These are phyloP conservation scores for Anticlea derivata DNA, from an alignment of 2,888 invertebrate genomes.

Conservation along the genomic window DNA sequence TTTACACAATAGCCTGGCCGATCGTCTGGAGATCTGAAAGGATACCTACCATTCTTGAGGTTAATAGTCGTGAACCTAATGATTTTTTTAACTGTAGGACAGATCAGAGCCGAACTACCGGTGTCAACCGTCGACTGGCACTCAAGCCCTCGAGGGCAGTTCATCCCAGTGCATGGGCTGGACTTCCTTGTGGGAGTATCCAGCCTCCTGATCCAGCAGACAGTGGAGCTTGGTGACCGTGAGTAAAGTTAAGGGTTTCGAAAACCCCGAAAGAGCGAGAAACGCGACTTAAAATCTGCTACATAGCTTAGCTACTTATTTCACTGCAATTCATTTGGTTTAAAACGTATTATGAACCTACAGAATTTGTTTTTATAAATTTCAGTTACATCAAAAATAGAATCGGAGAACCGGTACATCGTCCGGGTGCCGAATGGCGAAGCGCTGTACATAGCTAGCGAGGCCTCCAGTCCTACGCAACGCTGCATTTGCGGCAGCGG, in stretches of 20 bases:
- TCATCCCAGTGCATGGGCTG: conserved; percentile 86
- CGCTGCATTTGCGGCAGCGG: conserved; percentile 89
- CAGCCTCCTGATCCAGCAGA: conserved; percentile 90
- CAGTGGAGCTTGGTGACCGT: conserved; percentile 90
- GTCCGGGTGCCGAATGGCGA: conserved; percentile 89
- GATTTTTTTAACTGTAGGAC: conserved; percentile 38
- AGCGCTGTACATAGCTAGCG: conserved; percentile 89
- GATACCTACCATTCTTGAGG: no score
- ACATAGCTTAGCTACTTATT: no score
- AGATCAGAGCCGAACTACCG: conserved; percentile 80
- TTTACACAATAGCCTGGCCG: no score
- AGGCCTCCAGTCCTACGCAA: conserved; percentile 85
- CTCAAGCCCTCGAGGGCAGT: conserved; percentile 81
- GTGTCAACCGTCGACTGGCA: conserved; percentile 85
- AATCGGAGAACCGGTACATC: conserved; percentile 89
- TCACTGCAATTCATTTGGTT: no score
- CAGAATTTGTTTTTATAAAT: background rate
- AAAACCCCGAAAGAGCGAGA: no score
- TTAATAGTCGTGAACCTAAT: no score
- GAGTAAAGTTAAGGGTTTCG: conserved; percentile 35
- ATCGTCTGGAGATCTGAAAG: no score
- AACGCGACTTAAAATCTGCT: no score
- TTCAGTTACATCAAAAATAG: conserved; percentile 74
- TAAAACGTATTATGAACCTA: no score
- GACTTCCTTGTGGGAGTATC: conserved; percentile 88